phyloP scores from a whole-genome alignment of 2,797 vertebrate species.

The Tragelaphus oryx region DNA sequence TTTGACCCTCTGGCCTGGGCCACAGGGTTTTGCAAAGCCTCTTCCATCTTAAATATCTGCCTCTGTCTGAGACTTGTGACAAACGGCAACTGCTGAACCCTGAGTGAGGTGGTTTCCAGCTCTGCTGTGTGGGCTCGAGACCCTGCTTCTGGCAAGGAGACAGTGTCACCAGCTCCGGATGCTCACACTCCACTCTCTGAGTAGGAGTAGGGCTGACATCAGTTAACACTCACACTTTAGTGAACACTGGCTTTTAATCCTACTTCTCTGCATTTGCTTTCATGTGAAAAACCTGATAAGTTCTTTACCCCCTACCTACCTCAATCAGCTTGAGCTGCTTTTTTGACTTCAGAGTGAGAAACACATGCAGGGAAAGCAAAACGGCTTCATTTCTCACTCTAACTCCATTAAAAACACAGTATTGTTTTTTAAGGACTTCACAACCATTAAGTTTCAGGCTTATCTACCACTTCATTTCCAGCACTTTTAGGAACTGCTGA shows the following conservation, averaged over 20 bases:
- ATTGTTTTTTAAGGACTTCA: conserved; percentile 70
- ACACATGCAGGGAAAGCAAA: conserved; percentile 47
- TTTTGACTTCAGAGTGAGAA: conserved; percentile 55
- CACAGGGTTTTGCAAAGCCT: not conserved
- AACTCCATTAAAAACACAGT: conserved; percentile 54
- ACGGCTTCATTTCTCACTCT: conserved; percentile 55
- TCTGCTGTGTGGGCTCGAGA: not conserved
- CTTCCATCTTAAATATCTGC: not conserved
- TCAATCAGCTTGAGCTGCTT: conserved; percentile 54
- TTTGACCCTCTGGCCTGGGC: not conserved
- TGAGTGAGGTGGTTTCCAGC: not conserved
- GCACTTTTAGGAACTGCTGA: conserved; percentile 43
- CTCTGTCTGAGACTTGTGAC: not conserved
- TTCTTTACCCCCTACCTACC: conserved; percentile 67
- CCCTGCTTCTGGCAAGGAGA: not conserved
- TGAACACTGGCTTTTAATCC: conserved; percentile 55
- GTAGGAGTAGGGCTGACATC: not conserved
- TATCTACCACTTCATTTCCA: conserved; percentile 54
- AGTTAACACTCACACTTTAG: conserved; percentile 36
- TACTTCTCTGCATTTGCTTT: conserved; percentile 52
- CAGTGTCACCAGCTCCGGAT: not conserved
- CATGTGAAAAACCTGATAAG: conserved; percentile 29
- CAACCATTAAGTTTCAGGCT: conserved; percentile 58
- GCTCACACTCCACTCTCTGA: not conserved
- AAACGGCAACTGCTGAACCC: not conserved